These are phyloP conservation scores for Beris morrisii DNA, from an alignment of 2,888 invertebrate species.

Conservation along the genomic window DNA sequence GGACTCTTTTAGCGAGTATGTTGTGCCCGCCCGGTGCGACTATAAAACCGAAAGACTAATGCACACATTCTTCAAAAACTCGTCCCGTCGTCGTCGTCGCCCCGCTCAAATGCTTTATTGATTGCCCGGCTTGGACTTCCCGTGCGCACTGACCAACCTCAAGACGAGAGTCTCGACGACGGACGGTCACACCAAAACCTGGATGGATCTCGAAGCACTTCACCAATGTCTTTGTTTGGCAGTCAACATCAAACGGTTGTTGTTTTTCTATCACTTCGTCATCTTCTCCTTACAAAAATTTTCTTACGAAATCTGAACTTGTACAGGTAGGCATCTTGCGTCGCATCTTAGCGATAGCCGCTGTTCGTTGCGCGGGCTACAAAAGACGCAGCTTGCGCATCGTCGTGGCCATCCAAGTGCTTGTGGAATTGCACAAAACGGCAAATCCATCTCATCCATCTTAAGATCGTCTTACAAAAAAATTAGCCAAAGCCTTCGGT, in stretches of 20 bases:
- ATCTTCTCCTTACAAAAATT: constrained; percentile 19
- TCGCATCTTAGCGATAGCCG: not conserved
- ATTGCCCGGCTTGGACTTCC: constrained; percentile 15
- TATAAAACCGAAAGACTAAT: constrained; percentile 23
- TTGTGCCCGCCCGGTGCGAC: constrained; percentile 25
- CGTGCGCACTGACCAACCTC: constrained; percentile 24
- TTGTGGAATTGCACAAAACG: not conserved
- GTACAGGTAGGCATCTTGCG: no score
- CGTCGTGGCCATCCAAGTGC: not conserved
- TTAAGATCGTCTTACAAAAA: constrained; percentile 23
- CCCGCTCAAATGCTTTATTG: constrained; percentile 10
- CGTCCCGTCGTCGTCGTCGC: constrained; percentile 1
- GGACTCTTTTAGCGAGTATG: constrained; percentile 16
- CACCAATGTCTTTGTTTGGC: constrained; percentile 39
- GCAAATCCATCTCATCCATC: constrained; percentile 14
- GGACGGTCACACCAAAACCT: constrained; percentile 13
- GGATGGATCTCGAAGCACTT: constrained; percentile 15
- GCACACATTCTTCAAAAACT: constrained; percentile 30
- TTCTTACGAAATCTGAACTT: constrained; percentile 11
- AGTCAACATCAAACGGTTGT: constrained; percentile 26
- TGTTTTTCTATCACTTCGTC: constrained; percentile 30
- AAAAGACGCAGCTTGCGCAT: constrained; percentile 3
- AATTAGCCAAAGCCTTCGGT: not conserved
- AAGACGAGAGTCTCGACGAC: not conserved
- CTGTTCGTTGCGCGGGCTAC: not conserved